A percentile compares a stretch with the other conserved stretches of the same genome.
phyloP scores from a whole-genome alignment of 2,113 vertebrate genomes.

The Desmodus rotundus region DNA sequence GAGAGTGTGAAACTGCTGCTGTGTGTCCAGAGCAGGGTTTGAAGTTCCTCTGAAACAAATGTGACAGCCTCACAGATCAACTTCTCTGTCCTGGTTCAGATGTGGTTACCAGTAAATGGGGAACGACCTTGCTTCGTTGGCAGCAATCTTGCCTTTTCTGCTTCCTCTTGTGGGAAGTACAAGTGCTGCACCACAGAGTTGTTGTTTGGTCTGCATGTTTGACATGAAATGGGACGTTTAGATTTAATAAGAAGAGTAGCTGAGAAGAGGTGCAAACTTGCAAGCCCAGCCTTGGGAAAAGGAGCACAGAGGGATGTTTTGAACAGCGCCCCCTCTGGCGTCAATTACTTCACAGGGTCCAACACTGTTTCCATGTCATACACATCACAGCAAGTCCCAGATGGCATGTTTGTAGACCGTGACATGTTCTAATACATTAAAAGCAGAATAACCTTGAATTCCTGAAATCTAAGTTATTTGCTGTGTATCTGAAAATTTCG shows the following conservation, averaged over 20 bases:
- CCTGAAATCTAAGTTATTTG: not conserved
- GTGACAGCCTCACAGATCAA: not conserved
- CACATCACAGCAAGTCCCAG: not conserved
- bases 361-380: not conserved
- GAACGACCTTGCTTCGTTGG: slow-evolving; percentile 52
- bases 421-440: not conserved
- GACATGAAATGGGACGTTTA: slow-evolving; percentile 33
- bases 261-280: not conserved
- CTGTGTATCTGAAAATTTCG: not conserved
- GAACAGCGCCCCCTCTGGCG: not conserved
- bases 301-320: not conserved
- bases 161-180: slow-evolving; percentile 71
- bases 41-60: not conserved
- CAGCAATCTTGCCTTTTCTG: slow-evolving; percentile 55
- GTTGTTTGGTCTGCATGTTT: slow-evolving; percentile 55
- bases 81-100: slow-evolving; percentile 3
- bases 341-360: not conserved
- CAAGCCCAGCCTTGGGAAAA: not conserved
- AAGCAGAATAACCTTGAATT: slow-evolving; percentile 4
- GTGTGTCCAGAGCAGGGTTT: not conserved
- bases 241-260: slow-evolving; percentile 53
- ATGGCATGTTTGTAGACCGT: not conserved
- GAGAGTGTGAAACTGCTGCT: not conserved
- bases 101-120: slow-evolving; percentile 5
- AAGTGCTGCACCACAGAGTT: slow-evolving; percentile 54